These are phyloP conservation scores for Castor canadensis DNA, from an alignment of 2,113 vertebrate species.

Conservation along the genomic window DNA sequence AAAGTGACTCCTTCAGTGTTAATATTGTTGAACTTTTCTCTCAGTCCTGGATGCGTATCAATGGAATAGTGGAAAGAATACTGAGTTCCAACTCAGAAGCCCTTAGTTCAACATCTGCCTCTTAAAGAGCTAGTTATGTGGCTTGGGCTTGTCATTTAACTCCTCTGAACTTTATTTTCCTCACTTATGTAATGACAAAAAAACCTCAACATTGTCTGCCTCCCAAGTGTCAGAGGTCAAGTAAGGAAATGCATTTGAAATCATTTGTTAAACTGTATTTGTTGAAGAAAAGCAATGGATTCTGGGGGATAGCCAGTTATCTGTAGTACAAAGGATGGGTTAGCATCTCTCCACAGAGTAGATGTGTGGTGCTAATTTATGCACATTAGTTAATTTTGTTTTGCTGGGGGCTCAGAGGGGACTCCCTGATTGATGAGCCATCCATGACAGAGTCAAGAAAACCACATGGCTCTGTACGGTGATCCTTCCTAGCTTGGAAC, in stretches of 20 bases:
- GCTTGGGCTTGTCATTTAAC: neutral
- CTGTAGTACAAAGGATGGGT: neutral
- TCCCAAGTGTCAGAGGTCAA: neutral
- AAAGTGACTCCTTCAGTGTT: neutral
- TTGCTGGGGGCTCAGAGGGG: conserved; percentile 25
- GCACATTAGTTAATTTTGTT: conserved; percentile 46
- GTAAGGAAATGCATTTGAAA: neutral
- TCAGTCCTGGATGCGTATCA: neutral
- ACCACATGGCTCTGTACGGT: neutral
- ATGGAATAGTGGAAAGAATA: neutral
- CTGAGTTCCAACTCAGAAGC: neutral
- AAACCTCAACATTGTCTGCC: neutral
- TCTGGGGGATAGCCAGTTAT: neutral
- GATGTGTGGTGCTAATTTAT: conserved; percentile 56
- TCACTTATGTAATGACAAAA: neutral
- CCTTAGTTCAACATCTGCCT: neutral
- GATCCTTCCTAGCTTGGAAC: neutral
- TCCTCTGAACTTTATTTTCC: neutral
- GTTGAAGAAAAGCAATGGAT: neutral
- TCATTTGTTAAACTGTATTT: neutral
- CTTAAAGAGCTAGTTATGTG: neutral
- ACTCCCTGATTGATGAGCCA: neutral
- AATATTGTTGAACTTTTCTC: neutral
- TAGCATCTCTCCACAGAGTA: conserved; percentile 26
- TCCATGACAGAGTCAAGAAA: conserved; percentile 13